Evolutionary conservation across 2,113 vertebrate genomes (phyloP), one percentile per base, ranked within the genome.

Genomic region (Toxotes jaculatrix): DNA sequence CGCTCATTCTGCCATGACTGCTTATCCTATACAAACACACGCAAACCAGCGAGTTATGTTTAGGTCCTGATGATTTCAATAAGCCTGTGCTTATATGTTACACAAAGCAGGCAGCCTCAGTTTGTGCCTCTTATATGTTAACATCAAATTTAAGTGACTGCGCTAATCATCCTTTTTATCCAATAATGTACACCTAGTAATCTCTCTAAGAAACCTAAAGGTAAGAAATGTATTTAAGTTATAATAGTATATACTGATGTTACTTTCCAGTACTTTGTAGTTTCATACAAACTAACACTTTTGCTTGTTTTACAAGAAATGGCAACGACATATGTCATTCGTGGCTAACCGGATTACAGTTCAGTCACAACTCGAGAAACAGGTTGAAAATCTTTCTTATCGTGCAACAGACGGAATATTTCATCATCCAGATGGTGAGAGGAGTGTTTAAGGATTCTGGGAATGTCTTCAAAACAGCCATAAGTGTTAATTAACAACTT

Each of bases 1-100:
- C 98, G 96, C 86, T 99, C 98, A 7, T 99, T 99, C 88, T 98
- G 97, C 98, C 98, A 99, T 0, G 98, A 99, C 88, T 99, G 96
- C 84, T 99, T 99, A 89, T 99, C 97, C 98, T 99, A 82, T 3
- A 66, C 0, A 14, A 74, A 83, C 40, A 75, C 53, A 74, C 60
- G 72, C 19, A 32, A 40, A 36, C 1, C 49, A 71, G 5, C 56
- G 1, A 38, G 42, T 36, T 34, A 2, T n/a, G 51, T 14, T 65
- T 7, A 70, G 23, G 16, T 57, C 13, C 57, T 40, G 1, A 17
- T 21, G 47, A 57, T 42, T 59, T 14, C 19, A 34, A 21, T 9
- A 42, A 60, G 14, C 23, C 21, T 23, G 49, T 23, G 7, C 14
- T 53, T 51, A n/a, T 27, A 53, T n/a, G 47, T 21, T 19, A 16